These are phyloP conservation scores for Drosophila lini DNA, from an alignment of 1,140 invertebrate genomes.

Conservation along the genomic window DNA sequence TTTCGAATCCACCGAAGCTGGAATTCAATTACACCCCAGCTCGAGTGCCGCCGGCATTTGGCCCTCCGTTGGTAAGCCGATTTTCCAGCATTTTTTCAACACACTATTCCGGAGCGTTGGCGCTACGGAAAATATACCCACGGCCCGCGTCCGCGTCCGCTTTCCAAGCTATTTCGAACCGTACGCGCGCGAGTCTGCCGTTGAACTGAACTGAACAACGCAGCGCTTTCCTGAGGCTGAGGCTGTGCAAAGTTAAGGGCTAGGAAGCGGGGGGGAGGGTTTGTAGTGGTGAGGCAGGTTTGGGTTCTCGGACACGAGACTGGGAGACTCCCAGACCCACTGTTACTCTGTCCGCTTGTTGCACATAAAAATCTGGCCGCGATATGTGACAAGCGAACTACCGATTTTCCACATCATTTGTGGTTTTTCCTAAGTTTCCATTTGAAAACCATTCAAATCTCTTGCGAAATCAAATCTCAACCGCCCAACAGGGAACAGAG, in stretches of 20 bases:
- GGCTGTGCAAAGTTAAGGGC: constrained; percentile 28
- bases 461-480: constrained; percentile 23
- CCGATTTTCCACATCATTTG: not conserved
- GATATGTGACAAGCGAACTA: not conserved
- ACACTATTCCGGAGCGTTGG: constrained; percentile 18
- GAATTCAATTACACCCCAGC: constrained; percentile 61
- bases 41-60: constrained; percentile 68
- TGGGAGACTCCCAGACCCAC: not conserved
- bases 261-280: not conserved
- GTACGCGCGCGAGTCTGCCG: constrained; percentile 79
- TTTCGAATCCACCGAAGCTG: constrained; percentile 33
- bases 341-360: constrained; percentile 26
- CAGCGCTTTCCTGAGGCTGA: constrained; percentile 33
- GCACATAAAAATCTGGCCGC: not conserved
- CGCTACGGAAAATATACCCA: constrained; percentile 13
- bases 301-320: not conserved
- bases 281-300: too few species aligned
- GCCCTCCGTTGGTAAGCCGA: constrained; percentile 24
- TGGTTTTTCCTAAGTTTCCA: not conserved
- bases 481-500: constrained; percentile 48
- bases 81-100: constrained; percentile 45
- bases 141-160: constrained; percentile 4
- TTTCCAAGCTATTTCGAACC: constrained; percentile 54
- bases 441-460: constrained; percentile 24
- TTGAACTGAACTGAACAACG: constrained; percentile 57